These are phyloP conservation scores for Apus apus DNA, from an alignment of 2,113 vertebrate genomes.

Conservation along the genomic window DNA sequence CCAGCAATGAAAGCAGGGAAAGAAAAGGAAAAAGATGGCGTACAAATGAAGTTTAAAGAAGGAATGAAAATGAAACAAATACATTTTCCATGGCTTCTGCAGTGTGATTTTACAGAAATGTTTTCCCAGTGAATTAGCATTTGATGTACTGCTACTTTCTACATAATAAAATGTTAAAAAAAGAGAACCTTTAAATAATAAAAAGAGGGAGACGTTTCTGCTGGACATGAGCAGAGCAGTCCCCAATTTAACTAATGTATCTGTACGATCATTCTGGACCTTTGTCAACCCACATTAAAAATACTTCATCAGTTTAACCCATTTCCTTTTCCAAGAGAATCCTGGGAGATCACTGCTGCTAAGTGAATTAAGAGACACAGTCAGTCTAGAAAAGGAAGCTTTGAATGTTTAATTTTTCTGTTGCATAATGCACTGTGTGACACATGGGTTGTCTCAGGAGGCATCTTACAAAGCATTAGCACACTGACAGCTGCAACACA, in stretches of 20 bases:
- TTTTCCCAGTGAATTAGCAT: neutral
- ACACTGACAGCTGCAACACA: neutral
- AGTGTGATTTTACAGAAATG: neutral
- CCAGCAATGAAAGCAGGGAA: neutral
- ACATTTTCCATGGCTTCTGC: neutral
- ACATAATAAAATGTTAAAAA: neutral
- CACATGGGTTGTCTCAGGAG: neutral
- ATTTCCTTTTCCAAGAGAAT: slow-evolving; percentile 26
- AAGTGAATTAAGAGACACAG: neutral
- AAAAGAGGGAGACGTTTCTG: neutral
- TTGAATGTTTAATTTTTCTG: neutral
- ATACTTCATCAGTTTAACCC: slow-evolving; percentile 58
- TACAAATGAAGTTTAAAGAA: neutral
- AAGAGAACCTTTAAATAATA: slow-evolving; percentile 40
- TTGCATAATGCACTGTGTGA: neutral
- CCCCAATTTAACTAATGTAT: neutral
- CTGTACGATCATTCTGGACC: slow-evolving; percentile 15
- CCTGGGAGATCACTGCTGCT: neutral
- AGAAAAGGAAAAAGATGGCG: neutral
- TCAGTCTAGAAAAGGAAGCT: neutral
- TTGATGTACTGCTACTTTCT: neutral
- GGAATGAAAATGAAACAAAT: neutral
- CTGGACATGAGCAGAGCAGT: neutral
- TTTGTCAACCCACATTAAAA: slow-evolving; percentile 71
- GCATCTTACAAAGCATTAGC: neutral